Evolutionary conservation across 2,113 vertebrate genomes (phyloP).

Genomic region (Ailurus styani): DNA sequence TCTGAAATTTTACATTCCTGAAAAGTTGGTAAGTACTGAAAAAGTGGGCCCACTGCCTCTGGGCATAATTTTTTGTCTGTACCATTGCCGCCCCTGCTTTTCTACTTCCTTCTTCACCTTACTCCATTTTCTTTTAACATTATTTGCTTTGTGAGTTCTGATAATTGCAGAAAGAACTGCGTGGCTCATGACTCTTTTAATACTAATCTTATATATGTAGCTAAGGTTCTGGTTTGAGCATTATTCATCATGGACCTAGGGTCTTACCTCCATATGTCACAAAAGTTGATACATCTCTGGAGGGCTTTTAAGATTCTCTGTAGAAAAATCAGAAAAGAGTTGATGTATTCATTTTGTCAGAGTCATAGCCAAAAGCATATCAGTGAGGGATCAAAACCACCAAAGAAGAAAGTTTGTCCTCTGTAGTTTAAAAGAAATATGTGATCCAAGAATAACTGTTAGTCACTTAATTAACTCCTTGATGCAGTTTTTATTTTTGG

Average conservation of each 20-base stretch:
- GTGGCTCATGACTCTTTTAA: not conserved
- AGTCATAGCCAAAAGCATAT: not conserved
- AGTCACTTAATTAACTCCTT: not conserved
- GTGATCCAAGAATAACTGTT: not conserved
- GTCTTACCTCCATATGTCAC: not conserved
- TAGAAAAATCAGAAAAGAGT: not conserved
- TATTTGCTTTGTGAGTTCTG: slow-evolving; percentile 51
- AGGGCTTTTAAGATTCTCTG: not conserved
- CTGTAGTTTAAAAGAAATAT: not conserved
- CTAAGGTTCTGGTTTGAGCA: not conserved
- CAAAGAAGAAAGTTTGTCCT: not conserved
- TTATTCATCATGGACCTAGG: not conserved
- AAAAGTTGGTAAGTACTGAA: slow-evolving; percentile 53
- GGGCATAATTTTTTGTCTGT: slow-evolving; percentile 50
- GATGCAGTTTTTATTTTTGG: not conserved
- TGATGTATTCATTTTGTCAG: not conserved
- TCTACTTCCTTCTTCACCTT: not conserved
- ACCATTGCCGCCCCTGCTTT: not conserved
- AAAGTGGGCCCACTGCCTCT: not conserved
- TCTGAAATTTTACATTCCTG: slow-evolving; percentile 61
- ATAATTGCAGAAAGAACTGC: slow-evolving; percentile 62
- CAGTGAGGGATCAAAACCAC: not conserved
- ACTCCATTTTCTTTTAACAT: slow-evolving; percentile 27
- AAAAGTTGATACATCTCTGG: not conserved
- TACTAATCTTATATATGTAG: not conserved